Evolutionary conservation across 2,797 vertebrate species (phyloP).

Genomic region (Pygocentrus nattereri): DNA sequence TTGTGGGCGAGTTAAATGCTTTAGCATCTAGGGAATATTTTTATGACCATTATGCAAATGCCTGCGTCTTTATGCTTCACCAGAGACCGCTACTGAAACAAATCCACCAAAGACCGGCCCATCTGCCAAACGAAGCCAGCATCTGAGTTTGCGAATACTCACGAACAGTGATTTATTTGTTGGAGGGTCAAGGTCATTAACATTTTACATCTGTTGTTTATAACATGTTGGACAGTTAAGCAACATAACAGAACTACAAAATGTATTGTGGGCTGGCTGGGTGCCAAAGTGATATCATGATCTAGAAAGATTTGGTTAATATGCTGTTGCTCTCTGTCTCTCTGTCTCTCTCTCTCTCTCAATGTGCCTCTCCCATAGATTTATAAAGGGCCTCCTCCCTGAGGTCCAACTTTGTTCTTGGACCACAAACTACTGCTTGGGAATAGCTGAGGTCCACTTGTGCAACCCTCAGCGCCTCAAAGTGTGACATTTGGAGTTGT

Average conservation of each 20-base stretch:
- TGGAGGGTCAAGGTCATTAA: constrained; percentile 56
- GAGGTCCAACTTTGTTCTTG: constrained; percentile 68
- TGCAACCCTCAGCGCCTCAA: constrained; percentile 39
- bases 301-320: constrained; percentile 60
- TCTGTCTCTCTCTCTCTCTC: neutral
- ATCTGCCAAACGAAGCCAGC: constrained; percentile 41
- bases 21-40: constrained; percentile 60
- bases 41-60: constrained; percentile 60
- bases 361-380: constrained; percentile 55
- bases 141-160: constrained; percentile 49
- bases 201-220: constrained; percentile 62
- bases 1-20: constrained; percentile 54
- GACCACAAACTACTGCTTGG: constrained; percentile 63
- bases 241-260: constrained; percentile 55
- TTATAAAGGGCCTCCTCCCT: constrained; percentile 63
- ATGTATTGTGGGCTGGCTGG: constrained; percentile 59
- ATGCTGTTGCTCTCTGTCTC: constrained; percentile 26
- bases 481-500: constrained; percentile 65
- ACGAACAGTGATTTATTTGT: constrained; percentile 55
- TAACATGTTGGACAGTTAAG: constrained; percentile 55
- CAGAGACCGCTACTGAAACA: constrained; percentile 61
- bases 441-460: constrained; percentile 54
- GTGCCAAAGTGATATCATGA: constrained; percentile 59
- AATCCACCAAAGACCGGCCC: constrained; percentile 30
- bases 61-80: constrained; percentile 60